These are phyloP conservation scores for Podabrus alpinus DNA, from an alignment of 2,888 invertebrate species.

Conservation along the genomic window DNA sequence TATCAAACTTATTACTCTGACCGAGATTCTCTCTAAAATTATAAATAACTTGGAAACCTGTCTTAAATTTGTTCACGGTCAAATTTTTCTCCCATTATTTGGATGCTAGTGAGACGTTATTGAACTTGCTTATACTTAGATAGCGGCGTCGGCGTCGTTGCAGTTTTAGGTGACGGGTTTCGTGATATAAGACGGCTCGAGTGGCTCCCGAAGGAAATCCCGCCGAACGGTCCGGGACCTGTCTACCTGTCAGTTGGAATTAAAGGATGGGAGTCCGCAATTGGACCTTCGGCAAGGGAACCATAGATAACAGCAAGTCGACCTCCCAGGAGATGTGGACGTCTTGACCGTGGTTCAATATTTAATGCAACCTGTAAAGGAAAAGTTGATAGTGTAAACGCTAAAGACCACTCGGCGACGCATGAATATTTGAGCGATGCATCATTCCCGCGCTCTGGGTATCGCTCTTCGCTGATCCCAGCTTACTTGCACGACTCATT, in stretches of 20 bases:
- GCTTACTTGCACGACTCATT: constrained; percentile 60
- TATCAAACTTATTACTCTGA: constrained; percentile 55
- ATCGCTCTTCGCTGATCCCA: constrained; percentile 56
- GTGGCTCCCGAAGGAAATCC: constrained; percentile 53
- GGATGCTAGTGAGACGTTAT: neutral
- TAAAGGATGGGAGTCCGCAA: constrained; percentile 59
- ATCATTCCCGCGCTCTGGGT: constrained; percentile 48
- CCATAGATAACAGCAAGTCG: constrained; percentile 52
- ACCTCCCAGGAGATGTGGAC: constrained; percentile 45
- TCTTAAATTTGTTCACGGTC: neutral
- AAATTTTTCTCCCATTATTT: neutral
- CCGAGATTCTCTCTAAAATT: constrained; percentile 13
- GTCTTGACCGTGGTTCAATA: constrained; percentile 52
- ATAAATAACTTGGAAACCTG: neutral
- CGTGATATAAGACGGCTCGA: constrained; percentile 51
- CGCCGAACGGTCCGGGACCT: constrained; percentile 47
- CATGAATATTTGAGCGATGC: constrained; percentile 56
- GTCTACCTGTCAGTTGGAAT: constrained; percentile 63
- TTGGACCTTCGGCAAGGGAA: constrained; percentile 48
- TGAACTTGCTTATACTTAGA: constrained; percentile 17
- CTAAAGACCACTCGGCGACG: constrained; percentile 43
- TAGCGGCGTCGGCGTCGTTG: constrained; percentile 27
- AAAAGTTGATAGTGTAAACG: constrained; percentile 44
- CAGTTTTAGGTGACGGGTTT: constrained; percentile 33
- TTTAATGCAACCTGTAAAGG: constrained; percentile 49